Evolutionary conservation across 2,888 invertebrate genomes (phyloP), one percentile per base, ranked within the genome.

Genomic region (Morpho helenor): DNA sequence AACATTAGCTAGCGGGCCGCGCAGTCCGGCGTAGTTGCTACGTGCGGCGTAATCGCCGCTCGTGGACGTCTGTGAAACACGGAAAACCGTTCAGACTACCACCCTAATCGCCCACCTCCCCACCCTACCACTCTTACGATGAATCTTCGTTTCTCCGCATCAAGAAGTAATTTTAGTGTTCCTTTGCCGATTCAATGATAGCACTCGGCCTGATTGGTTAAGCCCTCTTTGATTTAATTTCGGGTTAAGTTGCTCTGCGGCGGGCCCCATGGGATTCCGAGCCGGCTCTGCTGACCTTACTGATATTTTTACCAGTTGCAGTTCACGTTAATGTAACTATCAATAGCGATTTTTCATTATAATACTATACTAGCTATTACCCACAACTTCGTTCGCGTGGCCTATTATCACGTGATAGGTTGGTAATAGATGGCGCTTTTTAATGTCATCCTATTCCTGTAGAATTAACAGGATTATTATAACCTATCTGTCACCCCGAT

Each of bases 111-210:
- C 68, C 68, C 68, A 63, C 71, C 68, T 70, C 73, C 71, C 73
- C 69, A 74, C 71, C 82, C 85, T 81, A 80, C 86, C 85, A 85
- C 86, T 89, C 89, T 89, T 89, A 90, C 89, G 89, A 89, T 89
- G 89, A 89, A 89, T 90, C 89, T 89, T 90, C 89, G 88, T 88
- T 89, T 88, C 89, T 87, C 84, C 87, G 87, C 87, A 89, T 88
- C 89, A 89, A 88, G 89, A 89, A 90, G 89, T 88, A 89, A 89
- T 89, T 89, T 89, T 88, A 88, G 88, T 89, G 89, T 90, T 89
- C 86, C 87, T 88, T 89, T 86, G 82, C 87, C 88, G 88, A 89
- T 89, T 89, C 88, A 89, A 89, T 88, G 90, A 88, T 89, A 90
- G 87, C 89, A 90, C 89, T 90, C 88, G 89, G 75, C 77, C 80